phyloP scores from a whole-genome alignment of 1,140 invertebrate genomes.

The Caenorhabditis elegans region DNA sequence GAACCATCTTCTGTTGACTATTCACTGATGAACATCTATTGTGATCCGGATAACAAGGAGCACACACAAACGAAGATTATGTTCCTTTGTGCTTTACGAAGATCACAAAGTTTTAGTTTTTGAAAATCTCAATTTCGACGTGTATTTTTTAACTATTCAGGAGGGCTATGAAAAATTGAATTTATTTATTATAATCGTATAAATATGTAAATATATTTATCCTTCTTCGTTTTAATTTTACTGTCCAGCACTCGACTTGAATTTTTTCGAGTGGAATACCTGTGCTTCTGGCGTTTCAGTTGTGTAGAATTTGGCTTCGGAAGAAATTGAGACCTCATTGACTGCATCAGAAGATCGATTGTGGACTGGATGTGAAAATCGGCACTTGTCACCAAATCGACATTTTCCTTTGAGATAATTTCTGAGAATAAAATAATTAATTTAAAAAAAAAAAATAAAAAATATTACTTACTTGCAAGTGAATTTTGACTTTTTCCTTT shows the following conservation, averaged over 20 bases:
- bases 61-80: background rate
- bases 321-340: background rate
- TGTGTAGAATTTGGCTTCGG: conserved; percentile 1
- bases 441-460: too few relatives aligned
- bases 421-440: background rate
- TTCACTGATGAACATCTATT: background rate
- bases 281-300: background rate
- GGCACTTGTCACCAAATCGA: background rate
- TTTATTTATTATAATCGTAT: too few relatives aligned
- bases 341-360: background rate
- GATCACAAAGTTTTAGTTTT: background rate
- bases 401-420: conserved; percentile 23
- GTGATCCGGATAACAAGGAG: conserved; percentile 2
- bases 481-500: background rate
- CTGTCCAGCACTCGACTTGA: conserved; percentile 17
- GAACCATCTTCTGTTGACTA: background rate
- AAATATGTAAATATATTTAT: too few relatives aligned
- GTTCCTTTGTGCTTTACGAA: background rate
- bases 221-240: too few relatives aligned
- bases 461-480: conserved; percentile 2
- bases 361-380: background rate
- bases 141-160: background rate
- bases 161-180: too few relatives aligned
- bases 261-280: conserved; percentile 4
- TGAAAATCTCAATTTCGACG: background rate